Percentiles rank a stretch among this genome's conserved stretches.
phyloP scores from a whole-genome alignment of 2,113 vertebrate species.

The Anarhynchus alexandrinus region DNA sequence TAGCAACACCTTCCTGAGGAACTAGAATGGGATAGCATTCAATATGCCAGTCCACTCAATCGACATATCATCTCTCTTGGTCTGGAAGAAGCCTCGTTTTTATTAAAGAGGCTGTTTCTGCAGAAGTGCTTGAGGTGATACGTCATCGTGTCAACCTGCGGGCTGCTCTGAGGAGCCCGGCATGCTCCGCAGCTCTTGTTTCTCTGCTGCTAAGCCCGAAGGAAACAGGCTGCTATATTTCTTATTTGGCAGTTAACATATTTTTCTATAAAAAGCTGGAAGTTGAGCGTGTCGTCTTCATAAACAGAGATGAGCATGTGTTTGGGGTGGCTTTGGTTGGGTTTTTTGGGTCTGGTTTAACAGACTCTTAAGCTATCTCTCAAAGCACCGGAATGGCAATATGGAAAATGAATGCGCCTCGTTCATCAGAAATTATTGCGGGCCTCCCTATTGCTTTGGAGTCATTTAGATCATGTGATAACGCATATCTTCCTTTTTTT shows the following conservation, averaged over 20 bases:
- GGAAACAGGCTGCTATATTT: background rate
- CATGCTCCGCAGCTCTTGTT: background rate
- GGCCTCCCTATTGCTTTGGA: background rate
- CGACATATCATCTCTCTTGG: background rate
- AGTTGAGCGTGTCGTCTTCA: background rate
- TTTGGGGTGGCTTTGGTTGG: background rate
- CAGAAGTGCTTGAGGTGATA: background rate
- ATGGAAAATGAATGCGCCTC: background rate
- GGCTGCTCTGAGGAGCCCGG: too few relatives aligned
- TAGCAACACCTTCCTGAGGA: background rate
- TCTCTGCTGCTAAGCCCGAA: background rate
- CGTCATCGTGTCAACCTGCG: background rate
- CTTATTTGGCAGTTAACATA: background rate
- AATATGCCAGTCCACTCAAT: background rate
- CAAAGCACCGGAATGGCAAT: background rate
- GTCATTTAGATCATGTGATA: background rate
- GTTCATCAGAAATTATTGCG: background rate
- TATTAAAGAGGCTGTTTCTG: background rate
- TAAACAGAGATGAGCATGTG: background rate
- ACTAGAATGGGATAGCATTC: background rate
- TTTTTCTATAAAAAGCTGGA: background rate
- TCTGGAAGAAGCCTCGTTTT: background rate
- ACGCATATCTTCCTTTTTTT: rapidly evolving
- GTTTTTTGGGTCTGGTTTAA: background rate
- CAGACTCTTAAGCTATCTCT: background rate